Percentiles rank a stretch among this genome's conserved stretches.
phyloP scores from a whole-genome alignment of 2,888 invertebrate species.

The Caenorhabditis uteleia region DNA sequence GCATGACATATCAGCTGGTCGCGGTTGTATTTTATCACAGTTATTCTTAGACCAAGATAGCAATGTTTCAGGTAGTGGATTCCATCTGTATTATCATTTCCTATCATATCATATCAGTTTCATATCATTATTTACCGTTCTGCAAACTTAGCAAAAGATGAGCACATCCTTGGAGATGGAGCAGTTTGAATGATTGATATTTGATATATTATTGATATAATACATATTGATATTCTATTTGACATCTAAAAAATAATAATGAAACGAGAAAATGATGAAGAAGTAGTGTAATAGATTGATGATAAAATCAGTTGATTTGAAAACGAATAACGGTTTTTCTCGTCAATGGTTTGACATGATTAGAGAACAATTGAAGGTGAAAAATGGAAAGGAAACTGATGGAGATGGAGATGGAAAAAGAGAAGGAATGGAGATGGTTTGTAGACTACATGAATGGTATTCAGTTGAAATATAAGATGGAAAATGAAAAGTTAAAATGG shows the following conservation, averaged over 20 bases:
- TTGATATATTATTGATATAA: not conserved
- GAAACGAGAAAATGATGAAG: constrained; percentile 2
- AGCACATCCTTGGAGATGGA: constrained; percentile 48
- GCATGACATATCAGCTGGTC: constrained; percentile 60
- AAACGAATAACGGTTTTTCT: too few relatives aligned
- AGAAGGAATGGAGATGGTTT: constrained; percentile 21
- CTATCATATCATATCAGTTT: not conserved
- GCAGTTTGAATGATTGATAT: not conserved
- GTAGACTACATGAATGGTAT: constrained; percentile 24
- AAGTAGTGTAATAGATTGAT: too few relatives aligned
- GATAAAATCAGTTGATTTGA: too few relatives aligned
- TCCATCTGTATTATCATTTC: constrained; percentile 46
- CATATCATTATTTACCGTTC: constrained; percentile 28
- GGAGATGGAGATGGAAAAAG: constrained; percentile 3
- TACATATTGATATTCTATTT: not conserved
- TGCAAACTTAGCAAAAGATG: constrained; percentile 56
- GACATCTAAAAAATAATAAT: constrained; percentile 1
- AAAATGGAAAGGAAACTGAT: not conserved
- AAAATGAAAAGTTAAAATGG: constrained; percentile 2
- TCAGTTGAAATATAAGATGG: too few relatives aligned
- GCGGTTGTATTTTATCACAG: constrained; percentile 59
- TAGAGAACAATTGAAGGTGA: constrained; percentile 2
- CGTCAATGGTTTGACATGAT: constrained; percentile 9
- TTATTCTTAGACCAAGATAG: constrained; percentile 54
- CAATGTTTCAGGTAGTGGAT: constrained; percentile 58